A percentile compares a stretch with the other conserved stretches of the same genome.
phyloP scores from a whole-genome alignment of 2,888 invertebrate species.

The Oxyteleia sp. region DNA sequence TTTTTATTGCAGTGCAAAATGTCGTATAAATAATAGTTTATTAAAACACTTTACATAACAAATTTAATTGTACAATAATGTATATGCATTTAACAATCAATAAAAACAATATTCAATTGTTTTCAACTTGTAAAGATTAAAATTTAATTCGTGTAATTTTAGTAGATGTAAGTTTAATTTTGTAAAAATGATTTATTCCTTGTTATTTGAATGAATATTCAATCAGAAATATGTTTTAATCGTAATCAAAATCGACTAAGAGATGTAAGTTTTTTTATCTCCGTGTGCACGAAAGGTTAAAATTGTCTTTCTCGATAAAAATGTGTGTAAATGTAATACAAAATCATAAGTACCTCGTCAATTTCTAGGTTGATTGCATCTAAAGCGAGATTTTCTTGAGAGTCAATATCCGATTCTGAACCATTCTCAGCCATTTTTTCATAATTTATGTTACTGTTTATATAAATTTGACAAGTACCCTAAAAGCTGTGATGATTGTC shows the following conservation, averaged over 20 bases:
- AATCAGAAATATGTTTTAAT: not conserved
- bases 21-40: too few species aligned
- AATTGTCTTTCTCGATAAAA: slow-evolving; percentile 34
- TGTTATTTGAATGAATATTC: not conserved
- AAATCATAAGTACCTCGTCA: slow-evolving; percentile 89
- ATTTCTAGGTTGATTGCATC: slow-evolving; percentile 90
- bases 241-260: not conserved
- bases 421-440: slow-evolving; percentile 86
- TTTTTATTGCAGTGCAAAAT: too few species aligned
- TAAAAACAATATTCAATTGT: not conserved
- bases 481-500: slow-evolving; percentile 56
- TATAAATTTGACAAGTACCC: slow-evolving; percentile 58
- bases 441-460: slow-evolving; percentile 71
- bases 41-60: too few species aligned
- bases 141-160: not conserved
- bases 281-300: slow-evolving; percentile 47
- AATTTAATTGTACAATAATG: not conserved
- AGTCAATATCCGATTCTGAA: slow-evolving; percentile 90
- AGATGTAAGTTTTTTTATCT: slow-evolving; percentile 24
- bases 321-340: slow-evolving; percentile 7
- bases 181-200: not conserved
- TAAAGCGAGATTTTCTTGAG: slow-evolving; percentile 90
- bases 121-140: not conserved
- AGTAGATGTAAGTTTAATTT: not conserved
- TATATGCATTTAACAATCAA: slow-evolving; percentile 9